Conservation (phyloP, 1,140 invertebrate genomes). For the Atta colombica region DNA sequence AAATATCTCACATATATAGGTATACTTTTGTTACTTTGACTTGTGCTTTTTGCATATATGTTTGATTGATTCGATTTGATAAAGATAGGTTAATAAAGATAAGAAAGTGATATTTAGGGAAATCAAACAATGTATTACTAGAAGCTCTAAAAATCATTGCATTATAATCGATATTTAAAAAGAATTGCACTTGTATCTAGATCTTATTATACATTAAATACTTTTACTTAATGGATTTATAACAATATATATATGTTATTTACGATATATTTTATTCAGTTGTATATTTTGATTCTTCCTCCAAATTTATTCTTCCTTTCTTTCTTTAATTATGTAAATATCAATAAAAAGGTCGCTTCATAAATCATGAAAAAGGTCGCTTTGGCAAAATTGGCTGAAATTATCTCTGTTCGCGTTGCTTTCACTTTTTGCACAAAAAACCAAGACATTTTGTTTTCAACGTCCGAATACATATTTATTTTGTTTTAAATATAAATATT, state of each 20-base stretch:
- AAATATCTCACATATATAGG: not conserved
- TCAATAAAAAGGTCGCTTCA: not conserved
- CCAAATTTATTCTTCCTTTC: not conserved
- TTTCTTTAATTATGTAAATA: not conserved
- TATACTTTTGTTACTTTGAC: not conserved
- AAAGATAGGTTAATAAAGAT: not conserved
- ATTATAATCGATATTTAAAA: not conserved
- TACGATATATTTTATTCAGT: not conserved
- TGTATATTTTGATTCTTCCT: not conserved
- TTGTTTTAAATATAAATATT: no score
- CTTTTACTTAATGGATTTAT: not conserved
- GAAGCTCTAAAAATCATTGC: not conserved
- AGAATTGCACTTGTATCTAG: not conserved
- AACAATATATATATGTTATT: not conserved
- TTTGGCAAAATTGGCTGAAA: no score
- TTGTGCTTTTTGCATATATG: not conserved
- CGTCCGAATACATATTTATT: no score
- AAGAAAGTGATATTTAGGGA: not conserved
- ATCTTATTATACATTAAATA: not conserved
- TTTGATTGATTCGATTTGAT: not conserved
- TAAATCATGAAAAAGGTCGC: no score
- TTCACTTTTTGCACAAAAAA: no score
- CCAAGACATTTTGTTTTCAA: no score
- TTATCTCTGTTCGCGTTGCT: no score
- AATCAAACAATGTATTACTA: not conserved